A percentile compares a stretch with the other conserved stretches of the same genome.
phyloP scores from a whole-genome alignment of 2,797 vertebrate genomes.

The Dromococcyx pavoninus region DNA sequence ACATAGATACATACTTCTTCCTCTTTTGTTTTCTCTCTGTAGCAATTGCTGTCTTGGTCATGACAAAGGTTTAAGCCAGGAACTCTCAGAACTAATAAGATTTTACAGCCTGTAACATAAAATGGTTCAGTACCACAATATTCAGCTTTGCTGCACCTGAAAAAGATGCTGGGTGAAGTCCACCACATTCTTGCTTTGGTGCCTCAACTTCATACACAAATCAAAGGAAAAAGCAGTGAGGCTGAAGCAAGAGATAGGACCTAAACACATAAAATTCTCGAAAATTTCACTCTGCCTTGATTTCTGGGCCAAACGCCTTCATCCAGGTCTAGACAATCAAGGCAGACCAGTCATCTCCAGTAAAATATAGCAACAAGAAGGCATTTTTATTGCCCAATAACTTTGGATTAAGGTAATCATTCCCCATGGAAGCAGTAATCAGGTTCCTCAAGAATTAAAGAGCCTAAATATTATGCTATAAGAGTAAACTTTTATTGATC shows the following conservation, averaged over 20 bases:
- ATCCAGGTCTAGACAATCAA: neutral
- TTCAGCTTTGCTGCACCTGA: neutral
- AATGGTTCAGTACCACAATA: neutral
- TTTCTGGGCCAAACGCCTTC: neutral
- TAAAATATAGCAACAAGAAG: neutral
- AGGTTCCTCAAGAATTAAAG: neutral
- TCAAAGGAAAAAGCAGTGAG: neutral
- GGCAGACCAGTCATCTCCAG: neutral
- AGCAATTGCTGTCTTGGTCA: neutral
- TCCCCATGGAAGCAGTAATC: neutral
- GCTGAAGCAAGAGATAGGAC: neutral
- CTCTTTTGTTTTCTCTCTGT: neutral
- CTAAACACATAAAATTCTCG: neutral
- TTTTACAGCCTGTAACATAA: neutral
- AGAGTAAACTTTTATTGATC: neutral
- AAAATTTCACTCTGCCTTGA: neutral
- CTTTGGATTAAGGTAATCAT: neutral
- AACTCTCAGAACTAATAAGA: neutral
- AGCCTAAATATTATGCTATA: neutral
- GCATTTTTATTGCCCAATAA: too few species aligned
- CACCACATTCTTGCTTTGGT: neutral
- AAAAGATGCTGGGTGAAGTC: neutral
- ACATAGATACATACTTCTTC: neutral
- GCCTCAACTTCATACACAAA: neutral
- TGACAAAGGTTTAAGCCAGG: neutral